These are phyloP conservation scores for Parnassius smintheus DNA, from an alignment of 2,888 invertebrate genomes.

Conservation along the genomic window DNA sequence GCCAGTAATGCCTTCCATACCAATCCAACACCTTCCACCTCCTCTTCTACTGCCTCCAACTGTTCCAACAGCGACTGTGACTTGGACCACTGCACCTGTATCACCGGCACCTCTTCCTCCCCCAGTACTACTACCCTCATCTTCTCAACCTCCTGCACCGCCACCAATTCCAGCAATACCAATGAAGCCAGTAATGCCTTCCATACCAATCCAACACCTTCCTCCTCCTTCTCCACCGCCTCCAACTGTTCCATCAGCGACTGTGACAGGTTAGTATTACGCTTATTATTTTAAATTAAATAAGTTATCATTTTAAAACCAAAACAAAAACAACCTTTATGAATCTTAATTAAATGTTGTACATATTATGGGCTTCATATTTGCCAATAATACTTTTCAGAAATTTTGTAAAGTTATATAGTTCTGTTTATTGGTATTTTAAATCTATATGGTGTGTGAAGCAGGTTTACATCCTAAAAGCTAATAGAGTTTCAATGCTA, in stretches of 20 bases:
- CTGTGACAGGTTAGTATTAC: constrained; percentile 35
- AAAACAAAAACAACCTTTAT: too few species aligned
- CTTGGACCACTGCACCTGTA: neutral
- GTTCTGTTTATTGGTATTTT: too few species aligned
- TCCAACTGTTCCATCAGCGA: constrained; percentile 10
- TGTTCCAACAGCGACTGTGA: constrained; percentile 5
- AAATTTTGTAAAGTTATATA: too few species aligned
- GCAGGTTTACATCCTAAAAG: too few species aligned
- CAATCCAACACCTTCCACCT: constrained; percentile 37
- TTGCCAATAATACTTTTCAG: too few species aligned
- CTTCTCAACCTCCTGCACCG: constrained; percentile 31
- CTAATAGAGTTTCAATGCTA: too few species aligned
- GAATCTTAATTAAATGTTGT: too few species aligned
- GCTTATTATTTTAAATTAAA: too few species aligned
- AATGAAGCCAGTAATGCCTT: constrained; percentile 28
- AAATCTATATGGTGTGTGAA: too few species aligned
- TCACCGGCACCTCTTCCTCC: constrained; percentile 9
- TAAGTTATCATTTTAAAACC: too few species aligned
- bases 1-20: constrained; percentile 32
- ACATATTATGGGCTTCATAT: too few species aligned
- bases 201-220: constrained; percentile 36
- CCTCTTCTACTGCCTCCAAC: constrained; percentile 27
- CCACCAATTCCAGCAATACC: constrained; percentile 37
- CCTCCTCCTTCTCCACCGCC: constrained; percentile 32
- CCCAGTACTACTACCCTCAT: constrained; percentile 22